Conservation (phyloP, 2,113 vertebrate genomes). For the Pica pica region DNA sequence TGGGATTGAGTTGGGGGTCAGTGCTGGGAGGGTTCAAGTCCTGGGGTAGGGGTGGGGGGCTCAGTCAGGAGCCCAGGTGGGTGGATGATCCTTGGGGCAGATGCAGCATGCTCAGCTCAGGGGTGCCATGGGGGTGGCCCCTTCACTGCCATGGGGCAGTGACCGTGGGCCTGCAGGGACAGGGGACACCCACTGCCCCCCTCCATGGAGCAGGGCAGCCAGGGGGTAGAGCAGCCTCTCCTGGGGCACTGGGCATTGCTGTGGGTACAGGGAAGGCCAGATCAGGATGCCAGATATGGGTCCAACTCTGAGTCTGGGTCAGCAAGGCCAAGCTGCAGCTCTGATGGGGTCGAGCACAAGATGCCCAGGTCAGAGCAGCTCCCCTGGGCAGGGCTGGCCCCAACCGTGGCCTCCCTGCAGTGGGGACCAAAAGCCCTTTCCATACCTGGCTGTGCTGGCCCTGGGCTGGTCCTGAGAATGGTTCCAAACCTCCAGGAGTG, state of each 20-base stretch:
- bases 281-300: not conserved
- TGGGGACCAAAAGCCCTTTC: not conserved
- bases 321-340: not conserved
- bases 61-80: not conserved
- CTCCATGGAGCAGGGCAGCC: not conserved
- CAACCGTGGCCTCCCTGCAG: not conserved
- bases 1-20: not conserved
- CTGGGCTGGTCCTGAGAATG: not conserved
- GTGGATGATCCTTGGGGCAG: not conserved
- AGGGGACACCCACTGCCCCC: not conserved
- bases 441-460: not conserved
- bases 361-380: not conserved
- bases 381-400: not conserved
- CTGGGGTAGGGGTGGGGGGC: not conserved
- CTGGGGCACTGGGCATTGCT: not conserved
- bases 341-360: not conserved
- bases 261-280: not conserved
- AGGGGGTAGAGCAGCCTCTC: not conserved
- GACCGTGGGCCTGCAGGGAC: not conserved
- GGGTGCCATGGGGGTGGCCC: no score
- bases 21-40: not conserved
- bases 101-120: not conserved
- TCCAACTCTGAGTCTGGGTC: not conserved
- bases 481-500: not conserved
- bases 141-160: not conserved